phyloP scores from a whole-genome alignment of 2,888 invertebrate species.

The Epinotia nisella region DNA sequence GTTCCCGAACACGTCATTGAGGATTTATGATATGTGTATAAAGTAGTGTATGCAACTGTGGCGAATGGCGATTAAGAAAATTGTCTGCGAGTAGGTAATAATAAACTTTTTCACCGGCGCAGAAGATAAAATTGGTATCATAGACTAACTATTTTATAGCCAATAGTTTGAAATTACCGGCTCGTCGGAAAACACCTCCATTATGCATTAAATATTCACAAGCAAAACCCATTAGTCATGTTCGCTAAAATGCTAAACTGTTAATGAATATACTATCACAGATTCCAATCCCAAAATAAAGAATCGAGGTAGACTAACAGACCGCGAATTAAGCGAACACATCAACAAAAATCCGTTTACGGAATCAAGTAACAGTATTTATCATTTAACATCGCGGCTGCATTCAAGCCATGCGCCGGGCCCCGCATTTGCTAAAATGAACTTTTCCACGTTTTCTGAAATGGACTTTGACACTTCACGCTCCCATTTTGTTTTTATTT shows the following conservation, averaged over 20 bases:
- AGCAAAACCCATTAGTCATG: too few relatives aligned
- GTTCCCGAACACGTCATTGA: too few relatives aligned
- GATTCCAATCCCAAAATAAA: background rate
- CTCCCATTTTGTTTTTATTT: constrained; percentile 69
- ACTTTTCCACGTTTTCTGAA: constrained; percentile 50
- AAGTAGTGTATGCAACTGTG: too few relatives aligned
- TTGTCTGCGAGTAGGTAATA: too few relatives aligned
- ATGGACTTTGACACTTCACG: constrained; percentile 69
- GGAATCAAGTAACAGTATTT: constrained; percentile 34
- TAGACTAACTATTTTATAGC: too few relatives aligned
- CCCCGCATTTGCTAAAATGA: constrained; percentile 47
- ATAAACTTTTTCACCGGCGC: too few relatives aligned
- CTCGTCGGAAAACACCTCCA: too few relatives aligned
- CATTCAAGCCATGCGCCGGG: constrained; percentile 46
- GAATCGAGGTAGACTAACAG: background rate
- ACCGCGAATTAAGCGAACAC: constrained; percentile 10
- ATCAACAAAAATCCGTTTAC: constrained; percentile 28
- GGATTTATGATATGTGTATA: too few relatives aligned
- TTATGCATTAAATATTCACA: too few relatives aligned
- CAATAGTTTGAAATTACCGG: too few relatives aligned
- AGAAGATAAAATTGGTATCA: too few relatives aligned
- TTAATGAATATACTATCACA: background rate
- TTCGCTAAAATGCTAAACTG: background rate
- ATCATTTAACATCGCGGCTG: constrained; percentile 34
- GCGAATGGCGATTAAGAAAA: too few relatives aligned